phyloP scores from a whole-genome alignment of 2,888 invertebrate species.

The Acheta domesticus region DNA sequence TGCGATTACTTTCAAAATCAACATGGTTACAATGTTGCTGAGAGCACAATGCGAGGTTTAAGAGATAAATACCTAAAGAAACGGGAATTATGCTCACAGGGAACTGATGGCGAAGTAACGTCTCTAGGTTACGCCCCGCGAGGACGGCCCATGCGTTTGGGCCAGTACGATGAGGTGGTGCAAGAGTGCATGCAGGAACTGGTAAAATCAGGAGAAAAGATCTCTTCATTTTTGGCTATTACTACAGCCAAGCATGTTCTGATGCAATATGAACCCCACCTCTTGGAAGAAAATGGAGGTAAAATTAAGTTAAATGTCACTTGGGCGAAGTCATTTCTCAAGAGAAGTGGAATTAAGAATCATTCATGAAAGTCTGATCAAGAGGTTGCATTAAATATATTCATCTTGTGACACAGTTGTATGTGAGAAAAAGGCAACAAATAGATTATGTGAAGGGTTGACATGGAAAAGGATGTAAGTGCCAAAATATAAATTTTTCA shows the following conservation, averaged over 20 bases:
- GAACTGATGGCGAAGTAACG: slow-evolving; percentile 35
- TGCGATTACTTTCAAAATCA: slow-evolving; percentile 40
- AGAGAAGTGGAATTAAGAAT: slow-evolving; percentile 40
- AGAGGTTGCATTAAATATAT: not conserved
- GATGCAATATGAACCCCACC: slow-evolving; percentile 44
- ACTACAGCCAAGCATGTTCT: slow-evolving; percentile 46
- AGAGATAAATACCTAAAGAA: slow-evolving; percentile 41
- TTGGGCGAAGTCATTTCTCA: slow-evolving; percentile 46
- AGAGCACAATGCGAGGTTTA: slow-evolving; percentile 42
- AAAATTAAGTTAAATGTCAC: slow-evolving; percentile 46
- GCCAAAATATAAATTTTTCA: too few species aligned
- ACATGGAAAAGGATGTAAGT: too few species aligned
- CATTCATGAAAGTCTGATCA: slow-evolving; percentile 22
- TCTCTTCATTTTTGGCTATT: slow-evolving; percentile 44
- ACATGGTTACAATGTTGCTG: slow-evolving; percentile 40
- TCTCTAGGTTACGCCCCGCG: slow-evolving; percentile 41
- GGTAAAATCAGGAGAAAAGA: slow-evolving; percentile 41
- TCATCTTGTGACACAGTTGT: not conserved
- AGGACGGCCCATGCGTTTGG: slow-evolving; percentile 42
- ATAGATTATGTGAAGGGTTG: too few species aligned
- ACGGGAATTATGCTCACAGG: slow-evolving; percentile 23
- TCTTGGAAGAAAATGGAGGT: slow-evolving; percentile 47
- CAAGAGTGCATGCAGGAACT: slow-evolving; percentile 42
- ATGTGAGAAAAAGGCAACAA: too few species aligned
- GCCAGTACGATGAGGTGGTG: slow-evolving; percentile 42